Base-by-base conservation (phyloP, 2,888 invertebrate species). In the Macrosiphum euphorbiae region DNA sequence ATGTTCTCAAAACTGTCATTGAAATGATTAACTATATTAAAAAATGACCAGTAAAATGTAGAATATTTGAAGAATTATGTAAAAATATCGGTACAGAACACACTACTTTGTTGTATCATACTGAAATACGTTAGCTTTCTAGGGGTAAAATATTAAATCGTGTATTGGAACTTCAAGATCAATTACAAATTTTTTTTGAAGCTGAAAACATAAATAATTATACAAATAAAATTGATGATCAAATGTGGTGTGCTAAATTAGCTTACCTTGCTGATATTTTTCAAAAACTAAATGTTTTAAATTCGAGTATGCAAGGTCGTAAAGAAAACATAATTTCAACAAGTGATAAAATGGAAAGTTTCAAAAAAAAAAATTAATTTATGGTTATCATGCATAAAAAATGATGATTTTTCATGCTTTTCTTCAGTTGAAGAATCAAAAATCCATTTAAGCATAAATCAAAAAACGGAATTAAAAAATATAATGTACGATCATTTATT, bases 201-300 rank as follows among this genome's bases (percentile, higher is more conserved):
- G 26, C 86, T 58, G 90, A 94, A 52, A 58, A 88, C 67, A 88
- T 90, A 78, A 88, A 94, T 58, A 90, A 58, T 86, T 90, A 67
- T 67, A 44, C 85, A 55, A 90, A 90, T 90, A 90, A 90, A 90
- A 92, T 94, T 88, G 91, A 92, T 91, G 93, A 94, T 87, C 55
- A 58, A 86, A 90, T 91, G 35, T 95, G 94, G 92, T 88, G 94
- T 55, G 93, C 94, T 92, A 92, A 94, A 94, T 89, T 94, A 94
- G 88, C 92, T 93, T 95, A 95, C 90, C 94, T 94, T 92, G 94
- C 94, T 67, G 95, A 95, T 86, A 95, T 95, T 91, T 95, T 95
- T 87, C 94, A 94, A 88, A 93, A 95, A 58, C 90, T 94, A 84
- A 94, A 95, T 88, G 41, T 92, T 41, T 92, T 95, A 90, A 94